Percentiles rank a stretch among this genome's conserved stretches.
These are phyloP conservation scores for Ectobius pallidus DNA, from an alignment of 2,888 invertebrate species.

Conservation along the genomic window DNA sequence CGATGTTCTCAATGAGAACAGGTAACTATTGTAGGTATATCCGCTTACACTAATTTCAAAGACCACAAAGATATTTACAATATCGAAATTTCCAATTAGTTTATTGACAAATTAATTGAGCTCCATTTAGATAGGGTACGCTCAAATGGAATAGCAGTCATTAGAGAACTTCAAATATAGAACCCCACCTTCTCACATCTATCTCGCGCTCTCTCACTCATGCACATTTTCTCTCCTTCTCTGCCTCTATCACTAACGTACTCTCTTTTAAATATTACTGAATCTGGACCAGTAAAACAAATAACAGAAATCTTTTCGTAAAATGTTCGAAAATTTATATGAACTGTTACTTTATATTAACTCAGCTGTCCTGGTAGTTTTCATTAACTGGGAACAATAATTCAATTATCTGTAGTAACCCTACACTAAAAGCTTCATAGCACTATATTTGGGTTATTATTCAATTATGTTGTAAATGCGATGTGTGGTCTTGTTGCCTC, in stretches of 20 bases:
- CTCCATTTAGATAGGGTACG: not conserved
- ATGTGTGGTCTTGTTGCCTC: too few relatives aligned
- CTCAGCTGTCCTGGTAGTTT: not conserved
- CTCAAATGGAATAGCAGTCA: not conserved
- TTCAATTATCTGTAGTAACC: not conserved
- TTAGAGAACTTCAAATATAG: not conserved
- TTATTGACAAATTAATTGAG: constrained; percentile 25
- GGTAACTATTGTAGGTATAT: too few relatives aligned
- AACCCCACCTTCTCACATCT: too few relatives aligned
- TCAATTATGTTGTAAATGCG: too few relatives aligned
- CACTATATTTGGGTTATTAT: not conserved
- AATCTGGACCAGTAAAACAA: too few relatives aligned
- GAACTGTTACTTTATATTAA: constrained; percentile 11
- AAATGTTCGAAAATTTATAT: not conserved
- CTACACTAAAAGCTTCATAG: not conserved
- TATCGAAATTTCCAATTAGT: not conserved
- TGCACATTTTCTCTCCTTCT: too few relatives aligned
- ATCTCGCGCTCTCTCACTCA: too few relatives aligned
- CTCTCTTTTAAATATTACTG: too few relatives aligned
- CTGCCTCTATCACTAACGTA: too few relatives aligned
- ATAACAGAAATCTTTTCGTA: not conserved
- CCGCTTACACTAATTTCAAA: not conserved
- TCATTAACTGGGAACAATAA: not conserved
- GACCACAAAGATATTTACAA: constrained; percentile 21
- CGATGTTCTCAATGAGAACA: too few relatives aligned